phyloP scores from a whole-genome alignment of 1,140 invertebrate species.

The Oscheius sp. region DNA sequence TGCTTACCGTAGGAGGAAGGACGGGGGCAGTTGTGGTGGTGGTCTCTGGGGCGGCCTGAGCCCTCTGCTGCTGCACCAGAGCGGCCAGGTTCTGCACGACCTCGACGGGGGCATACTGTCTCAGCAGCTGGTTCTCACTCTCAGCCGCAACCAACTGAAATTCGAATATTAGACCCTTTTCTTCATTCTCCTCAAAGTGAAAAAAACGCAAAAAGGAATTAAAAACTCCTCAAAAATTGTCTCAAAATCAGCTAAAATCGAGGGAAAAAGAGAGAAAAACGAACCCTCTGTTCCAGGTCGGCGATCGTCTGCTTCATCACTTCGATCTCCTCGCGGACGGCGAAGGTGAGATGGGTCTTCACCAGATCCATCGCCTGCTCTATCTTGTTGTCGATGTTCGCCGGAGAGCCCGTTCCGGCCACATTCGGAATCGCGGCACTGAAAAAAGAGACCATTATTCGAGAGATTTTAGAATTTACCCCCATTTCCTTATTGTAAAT shows the following conservation, averaged over 20 bases:
- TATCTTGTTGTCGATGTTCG: conserved; percentile 53
- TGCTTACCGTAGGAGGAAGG: too few relatives aligned
- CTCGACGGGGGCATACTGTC: conserved; percentile 53
- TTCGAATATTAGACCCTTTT: background rate
- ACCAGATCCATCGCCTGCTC: conserved; percentile 61
- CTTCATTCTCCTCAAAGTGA: background rate
- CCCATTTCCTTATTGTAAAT: too few relatives aligned
- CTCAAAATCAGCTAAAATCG: conserved; percentile 1
- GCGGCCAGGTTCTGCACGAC: conserved; percentile 45
- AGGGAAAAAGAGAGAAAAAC: conserved; percentile 6
- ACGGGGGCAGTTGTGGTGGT: background rate
- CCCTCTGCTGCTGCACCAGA: conserved; percentile 29
- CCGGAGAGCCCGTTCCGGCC: background rate
- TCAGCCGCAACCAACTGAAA: conserved; percentile 52
- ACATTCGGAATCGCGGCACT: background rate
- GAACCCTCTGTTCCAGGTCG: conserved; percentile 52
- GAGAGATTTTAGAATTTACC: too few relatives aligned
- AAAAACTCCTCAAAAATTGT: background rate
- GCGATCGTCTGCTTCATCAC: conserved; percentile 48
- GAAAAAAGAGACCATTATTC: background rate
- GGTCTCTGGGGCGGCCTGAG: background rate
- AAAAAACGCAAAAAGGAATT: conserved; percentile 10
- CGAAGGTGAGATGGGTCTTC: conserved; percentile 60
- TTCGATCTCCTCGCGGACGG: conserved; percentile 60
- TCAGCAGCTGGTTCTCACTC: conserved; percentile 51